Evolutionary conservation across 1,140 invertebrate genomes (phyloP).

Genomic region (Temnothorax curvispinosus): DNA sequence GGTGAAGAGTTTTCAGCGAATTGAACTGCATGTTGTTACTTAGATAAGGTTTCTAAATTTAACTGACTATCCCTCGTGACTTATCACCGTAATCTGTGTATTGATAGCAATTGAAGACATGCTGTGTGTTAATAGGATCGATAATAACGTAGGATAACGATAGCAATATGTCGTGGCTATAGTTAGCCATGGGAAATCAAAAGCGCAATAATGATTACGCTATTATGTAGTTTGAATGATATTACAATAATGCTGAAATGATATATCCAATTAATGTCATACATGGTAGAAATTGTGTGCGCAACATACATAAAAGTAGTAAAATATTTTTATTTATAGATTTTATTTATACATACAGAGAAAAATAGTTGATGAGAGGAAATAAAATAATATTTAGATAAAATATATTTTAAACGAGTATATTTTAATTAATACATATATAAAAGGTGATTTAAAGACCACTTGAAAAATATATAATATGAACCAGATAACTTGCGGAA

Average conservation of each 20-base stretch:
- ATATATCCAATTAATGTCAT: not conserved
- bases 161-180: slow-evolving; percentile 5
- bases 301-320: not conserved
- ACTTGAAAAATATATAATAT: not conserved
- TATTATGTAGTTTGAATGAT: not conserved
- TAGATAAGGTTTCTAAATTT: slow-evolving; percentile 29
- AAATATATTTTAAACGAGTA: not conserved
- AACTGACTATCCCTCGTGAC: not conserved
- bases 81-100: slow-evolving; percentile 38
- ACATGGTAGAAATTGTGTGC: not conserved
- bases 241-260: not conserved
- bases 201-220: not conserved
- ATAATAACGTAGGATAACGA: slow-evolving; percentile 49
- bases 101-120: slow-evolving; percentile 52
- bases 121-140: slow-evolving; percentile 27
- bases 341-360: no score
- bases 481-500: not conserved
- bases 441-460: not conserved
- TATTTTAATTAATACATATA: not conserved
- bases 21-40: slow-evolving; percentile 17
- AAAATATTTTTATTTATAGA: not conserved
- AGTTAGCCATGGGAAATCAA: not conserved
- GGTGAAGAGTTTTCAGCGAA: slow-evolving; percentile 15
- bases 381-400: not conserved
- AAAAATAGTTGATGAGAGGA: not conserved